Evolutionary conservation across 2,888 invertebrate genomes (phyloP).

Genomic region (Spicauda simplicius): DNA sequence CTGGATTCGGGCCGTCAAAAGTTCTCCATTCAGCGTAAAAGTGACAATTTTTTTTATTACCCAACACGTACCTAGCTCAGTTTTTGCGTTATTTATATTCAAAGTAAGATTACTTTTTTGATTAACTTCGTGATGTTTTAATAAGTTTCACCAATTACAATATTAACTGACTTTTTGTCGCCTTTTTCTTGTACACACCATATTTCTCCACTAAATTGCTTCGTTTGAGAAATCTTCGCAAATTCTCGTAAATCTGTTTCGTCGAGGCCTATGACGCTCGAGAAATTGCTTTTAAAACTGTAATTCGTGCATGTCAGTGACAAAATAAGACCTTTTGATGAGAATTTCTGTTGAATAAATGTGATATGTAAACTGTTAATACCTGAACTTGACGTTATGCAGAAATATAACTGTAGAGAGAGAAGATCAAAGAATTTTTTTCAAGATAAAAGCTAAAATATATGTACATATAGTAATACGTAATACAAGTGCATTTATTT

Average conservation of each 20-base stretch:
- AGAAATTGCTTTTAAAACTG: slow-evolving; percentile 24
- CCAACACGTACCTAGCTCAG: slow-evolving; percentile 22
- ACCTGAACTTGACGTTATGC: no score
- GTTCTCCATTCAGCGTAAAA: slow-evolving; percentile 31
- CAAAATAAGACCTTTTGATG: slow-evolving; percentile 2
- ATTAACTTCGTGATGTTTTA: slow-evolving; percentile 30
- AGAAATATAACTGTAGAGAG: no score
- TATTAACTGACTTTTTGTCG: slow-evolving; percentile 21
- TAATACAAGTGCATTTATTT: no score
- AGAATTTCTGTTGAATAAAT: neutral
- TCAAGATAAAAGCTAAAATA: no score
- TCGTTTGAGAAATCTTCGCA: slow-evolving; percentile 13
- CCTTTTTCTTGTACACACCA: neutral
- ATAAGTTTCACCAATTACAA: slow-evolving; percentile 24
- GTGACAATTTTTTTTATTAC: slow-evolving; percentile 25
- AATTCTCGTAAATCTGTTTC: slow-evolving; percentile 17
- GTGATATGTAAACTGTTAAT: neutral
- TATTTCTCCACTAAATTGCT: slow-evolving; percentile 3
- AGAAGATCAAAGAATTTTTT: no score
- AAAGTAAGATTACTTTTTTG: slow-evolving; percentile 37
- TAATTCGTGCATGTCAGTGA: slow-evolving; percentile 14
- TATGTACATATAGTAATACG: no score
- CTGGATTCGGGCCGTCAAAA: slow-evolving; percentile 32
- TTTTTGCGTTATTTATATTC: slow-evolving; percentile 36
- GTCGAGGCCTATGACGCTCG: neutral